Evolutionary conservation across 2,113 vertebrate genomes (phyloP), one percentile per base, ranked within the genome.

Genomic region (Xyliphius kryptos): DNA sequence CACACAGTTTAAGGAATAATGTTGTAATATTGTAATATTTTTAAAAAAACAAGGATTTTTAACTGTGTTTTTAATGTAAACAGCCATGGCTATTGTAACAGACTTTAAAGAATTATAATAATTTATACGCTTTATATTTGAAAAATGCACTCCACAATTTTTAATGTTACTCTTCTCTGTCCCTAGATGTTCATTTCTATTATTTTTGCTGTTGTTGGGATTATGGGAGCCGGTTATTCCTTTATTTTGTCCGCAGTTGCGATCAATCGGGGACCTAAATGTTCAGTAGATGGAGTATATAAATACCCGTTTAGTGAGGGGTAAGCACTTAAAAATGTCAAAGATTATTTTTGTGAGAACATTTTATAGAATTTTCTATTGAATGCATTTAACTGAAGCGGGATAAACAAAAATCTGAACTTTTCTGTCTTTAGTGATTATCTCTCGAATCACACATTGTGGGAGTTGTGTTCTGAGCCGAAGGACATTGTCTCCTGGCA

Each of bases 141-240:
- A 6, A 32, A n/a, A 32, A 5, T 32, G 26, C 26, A 32, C 26
- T 32, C 7, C 26, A 5, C 26, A 32, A 1, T 1, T 32, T 32
- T 32, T 32, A 5, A 15, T 2, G 16, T 4, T 63, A 1, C 16
- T n/a, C 16, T 15, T 51, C 1, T 57, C 79, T 32, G 26, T 32
- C 7, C 26, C 1, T 20, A 98, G 95, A 97, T 95, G 91, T 89
- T 98, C 80, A 89, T 86, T 36, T 97, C 94, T 14, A 80, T 89
- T 21, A 80, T 98, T 74, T 94, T 95, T 80, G 95, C 94, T 20
- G 87, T 48, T 3, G 40, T 93, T 17, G 95, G 95, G 52, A 63
- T 91, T 58, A 0, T 88, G 36, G 95, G 95, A 14, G 90, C 93
- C 2, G 89, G 83, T 57, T 98, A 97, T 74, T 89, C 88, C 9